Evolutionary conservation across 2,888 invertebrate species (phyloP), one percentile per base, ranked within the genome.

Genomic region (Idaea straminata): DNA sequence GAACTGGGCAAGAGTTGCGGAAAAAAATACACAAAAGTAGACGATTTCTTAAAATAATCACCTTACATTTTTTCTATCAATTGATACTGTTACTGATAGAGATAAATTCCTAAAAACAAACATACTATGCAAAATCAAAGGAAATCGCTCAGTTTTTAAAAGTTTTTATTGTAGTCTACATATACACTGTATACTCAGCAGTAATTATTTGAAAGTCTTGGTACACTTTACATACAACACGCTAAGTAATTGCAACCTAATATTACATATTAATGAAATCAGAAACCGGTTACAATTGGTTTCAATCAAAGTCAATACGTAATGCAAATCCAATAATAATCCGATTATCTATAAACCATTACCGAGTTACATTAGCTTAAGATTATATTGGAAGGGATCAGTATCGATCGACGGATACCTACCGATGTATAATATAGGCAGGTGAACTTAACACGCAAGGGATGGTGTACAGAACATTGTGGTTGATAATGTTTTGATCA

Each of bases 341-440:
- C 75, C 76, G 82, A 81, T 83, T 83, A 87, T 85, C 84, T 85
- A 87, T 84, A 81, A 82, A 79, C 79, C 79, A 82, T 83, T 83
- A 83, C 83, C 82, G 83, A 80, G 78, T 76, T 47, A 76, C 34
- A 77, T 74, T 84, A 85, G 83, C 83, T 83, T 78, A 80, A 83
- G 82, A 78, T 83, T 83, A 80, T 78, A 82, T 83, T 77, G 59
- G 47, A 47, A 34, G 59, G 16, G 16, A 5, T 16, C 16, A 34
- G 34, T 25, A 59, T 25, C 59, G 59, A 59, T 59, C 59, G 59
- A 25, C 16, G 16, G 47, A 3, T 47, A 47, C 47, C 47, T 47
- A 47, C 10, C 47, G 47, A 47, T 47, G 47, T 47, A 47, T 47
- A 47, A 47, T 47, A 13, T 47, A 47, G 47, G 10, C 47, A 47